Evolutionary conservation across 2,797 vertebrate genomes (phyloP).

Genomic region (Propithecus deckenii): DNA sequence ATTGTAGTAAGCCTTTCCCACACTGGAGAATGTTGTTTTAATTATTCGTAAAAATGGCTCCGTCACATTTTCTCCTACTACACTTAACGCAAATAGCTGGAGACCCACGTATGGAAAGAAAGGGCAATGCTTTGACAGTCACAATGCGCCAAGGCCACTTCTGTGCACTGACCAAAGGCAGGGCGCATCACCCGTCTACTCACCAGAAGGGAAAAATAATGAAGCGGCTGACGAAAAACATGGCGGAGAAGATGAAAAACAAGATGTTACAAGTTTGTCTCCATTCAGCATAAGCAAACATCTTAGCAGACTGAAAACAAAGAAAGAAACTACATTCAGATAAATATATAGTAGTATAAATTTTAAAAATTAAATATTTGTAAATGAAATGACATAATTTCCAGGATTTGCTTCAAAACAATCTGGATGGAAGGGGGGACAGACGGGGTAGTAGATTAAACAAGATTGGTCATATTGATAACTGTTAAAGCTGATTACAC

Average conservation of each 20-base stretch:
- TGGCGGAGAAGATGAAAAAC: conserved; percentile 91
- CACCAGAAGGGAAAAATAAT: conserved; percentile 96
- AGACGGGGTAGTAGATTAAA: neutral
- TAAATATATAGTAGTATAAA: neutral
- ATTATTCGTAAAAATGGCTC: neutral
- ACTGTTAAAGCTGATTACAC: neutral
- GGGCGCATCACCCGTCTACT: conserved; percentile 67
- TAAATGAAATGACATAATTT: neutral
- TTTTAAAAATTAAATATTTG: neutral
- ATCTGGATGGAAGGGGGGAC: neutral
- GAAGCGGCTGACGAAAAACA: conserved; percentile 92
- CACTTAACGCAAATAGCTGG: neutral
- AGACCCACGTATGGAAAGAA: neutral
- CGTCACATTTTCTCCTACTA: neutral
- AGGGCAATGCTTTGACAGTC: neutral
- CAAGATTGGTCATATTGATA: neutral
- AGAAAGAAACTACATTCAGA: conserved; percentile 58
- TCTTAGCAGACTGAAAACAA: conserved; percentile 92
- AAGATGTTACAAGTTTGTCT: conserved; percentile 90
- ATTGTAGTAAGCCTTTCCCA: neutral
- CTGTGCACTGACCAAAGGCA: neutral
- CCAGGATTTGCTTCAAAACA: neutral
- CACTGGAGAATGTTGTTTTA: neutral
- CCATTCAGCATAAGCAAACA: conserved; percentile 95
- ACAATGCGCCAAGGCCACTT: rapidly evolving